These are phyloP conservation scores for Mastigias papua DNA, from an alignment of 30 jellyfish, hydroid and myxozoan species.

Conservation along the genomic window DNA sequence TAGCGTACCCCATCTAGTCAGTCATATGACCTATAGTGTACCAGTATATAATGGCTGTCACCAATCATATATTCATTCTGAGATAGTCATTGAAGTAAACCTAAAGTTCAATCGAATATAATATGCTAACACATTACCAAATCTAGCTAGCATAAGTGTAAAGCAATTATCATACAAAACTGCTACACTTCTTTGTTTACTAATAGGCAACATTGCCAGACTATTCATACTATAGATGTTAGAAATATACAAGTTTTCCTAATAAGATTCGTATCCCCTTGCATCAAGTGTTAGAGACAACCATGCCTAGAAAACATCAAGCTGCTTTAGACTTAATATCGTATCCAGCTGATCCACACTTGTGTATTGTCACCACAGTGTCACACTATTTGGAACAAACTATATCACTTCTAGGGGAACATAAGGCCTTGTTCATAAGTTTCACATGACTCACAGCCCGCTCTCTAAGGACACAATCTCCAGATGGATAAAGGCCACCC, in stretches of 20 bases:
- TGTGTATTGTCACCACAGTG: slow-evolving; percentile 22
- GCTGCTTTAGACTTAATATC: slow-evolving; percentile 21
- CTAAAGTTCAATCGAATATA: background rate
- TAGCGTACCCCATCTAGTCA: background rate
- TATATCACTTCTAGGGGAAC: background rate
- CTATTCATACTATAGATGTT: slow-evolving; percentile 25
- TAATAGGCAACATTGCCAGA: slow-evolving; percentile 55
- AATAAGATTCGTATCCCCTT: slow-evolving; percentile 1
- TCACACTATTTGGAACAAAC: slow-evolving; percentile 9
- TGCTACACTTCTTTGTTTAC: background rate
- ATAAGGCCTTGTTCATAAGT: slow-evolving; percentile 18
- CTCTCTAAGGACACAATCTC: background rate
- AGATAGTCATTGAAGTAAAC: background rate
- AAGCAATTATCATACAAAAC: background rate
- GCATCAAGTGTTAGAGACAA: background rate
- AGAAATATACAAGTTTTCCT: background rate
- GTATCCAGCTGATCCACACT: slow-evolving; percentile 18
- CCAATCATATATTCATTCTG: background rate
- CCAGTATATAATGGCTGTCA: background rate
- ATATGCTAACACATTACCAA: slow-evolving; percentile 5
- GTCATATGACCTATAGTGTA: background rate
- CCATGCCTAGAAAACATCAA: slow-evolving; percentile 35
- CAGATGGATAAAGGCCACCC: slow-evolving; percentile 32
- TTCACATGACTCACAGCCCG: slow-evolving; percentile 34
- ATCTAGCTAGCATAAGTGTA: background rate